Conservation (phyloP, 2,797 vertebrate species). For the Gadopsis marmoratus region DNA sequence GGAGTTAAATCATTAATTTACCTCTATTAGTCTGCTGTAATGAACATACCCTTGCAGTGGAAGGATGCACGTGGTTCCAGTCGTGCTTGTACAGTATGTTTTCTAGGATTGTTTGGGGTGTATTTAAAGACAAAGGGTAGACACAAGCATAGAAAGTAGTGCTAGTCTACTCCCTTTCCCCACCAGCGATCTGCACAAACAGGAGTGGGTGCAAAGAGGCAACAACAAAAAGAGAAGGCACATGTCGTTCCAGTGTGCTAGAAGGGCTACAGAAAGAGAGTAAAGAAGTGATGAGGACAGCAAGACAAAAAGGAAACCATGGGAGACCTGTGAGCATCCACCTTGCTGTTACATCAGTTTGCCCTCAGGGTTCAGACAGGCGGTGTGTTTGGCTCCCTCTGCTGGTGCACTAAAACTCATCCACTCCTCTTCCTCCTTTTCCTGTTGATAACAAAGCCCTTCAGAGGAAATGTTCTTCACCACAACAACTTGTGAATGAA, state of each 20-base stretch:
- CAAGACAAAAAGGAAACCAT: slow-evolving; percentile 17
- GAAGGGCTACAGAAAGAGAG: not conserved
- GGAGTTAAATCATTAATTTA: slow-evolving; percentile 33
- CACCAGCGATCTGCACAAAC: slow-evolving; percentile 14
- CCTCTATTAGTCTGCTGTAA: slow-evolving; percentile 19
- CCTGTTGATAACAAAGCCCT: slow-evolving; percentile 45
- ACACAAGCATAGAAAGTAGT: slow-evolving; percentile 49
- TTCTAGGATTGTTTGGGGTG: slow-evolving; percentile 40
- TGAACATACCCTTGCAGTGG: slow-evolving; percentile 17
- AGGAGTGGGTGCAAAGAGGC: not conserved
- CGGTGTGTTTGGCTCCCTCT: slow-evolving; percentile 75
- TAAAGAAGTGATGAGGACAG: slow-evolving; percentile 29
- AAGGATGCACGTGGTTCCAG: not conserved
- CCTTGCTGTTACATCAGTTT: slow-evolving; percentile 71
- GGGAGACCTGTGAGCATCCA: slow-evolving; percentile 67
- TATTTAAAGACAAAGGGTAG: slow-evolving; percentile 39
- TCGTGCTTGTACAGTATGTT: slow-evolving; percentile 11
- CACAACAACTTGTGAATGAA: slow-evolving; percentile 47
- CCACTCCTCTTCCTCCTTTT: slow-evolving; percentile 16
- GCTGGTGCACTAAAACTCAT: slow-evolving; percentile 58
- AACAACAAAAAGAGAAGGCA: not conserved
- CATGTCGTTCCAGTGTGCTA: not conserved
- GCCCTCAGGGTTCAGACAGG: slow-evolving; percentile 65
- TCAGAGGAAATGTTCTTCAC: slow-evolving; percentile 33
- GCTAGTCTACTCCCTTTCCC: slow-evolving; percentile 34